Conservation (phyloP, 2,797 vertebrate genomes). For the Chaetodon trifasciatus region DNA sequence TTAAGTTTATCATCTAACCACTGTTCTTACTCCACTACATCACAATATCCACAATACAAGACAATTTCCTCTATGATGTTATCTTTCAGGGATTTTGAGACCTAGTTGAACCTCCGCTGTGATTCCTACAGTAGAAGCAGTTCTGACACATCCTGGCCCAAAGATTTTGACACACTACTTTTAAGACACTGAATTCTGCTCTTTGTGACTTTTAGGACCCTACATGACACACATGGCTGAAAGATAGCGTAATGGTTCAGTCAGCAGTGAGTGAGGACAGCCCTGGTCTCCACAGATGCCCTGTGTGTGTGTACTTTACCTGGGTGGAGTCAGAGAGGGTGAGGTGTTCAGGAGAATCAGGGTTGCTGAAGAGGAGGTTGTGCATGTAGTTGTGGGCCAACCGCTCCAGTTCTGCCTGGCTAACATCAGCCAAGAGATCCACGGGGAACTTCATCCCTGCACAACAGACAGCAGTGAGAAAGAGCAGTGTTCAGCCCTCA, state of each 20-base stretch:
- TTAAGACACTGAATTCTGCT: neutral
- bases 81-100: neutral
- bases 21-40: neutral
- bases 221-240: neutral
- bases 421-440: conserved; percentile 85
- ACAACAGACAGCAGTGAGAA: neutral
- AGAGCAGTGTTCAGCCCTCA: neutral
- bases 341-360: conserved; percentile 81
- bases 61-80: neutral
- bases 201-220: neutral
- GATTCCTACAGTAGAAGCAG: neutral
- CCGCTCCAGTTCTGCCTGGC: conserved; percentile 85
- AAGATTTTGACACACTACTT: neutral
- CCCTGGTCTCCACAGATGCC: neutral
- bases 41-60: neutral
- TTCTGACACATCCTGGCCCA: neutral
- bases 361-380: conserved; percentile 80
- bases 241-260: neutral
- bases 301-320: conserved; percentile 76
- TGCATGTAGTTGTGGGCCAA: conserved; percentile 84
- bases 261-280: neutral
- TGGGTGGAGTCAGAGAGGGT: conserved; percentile 77
- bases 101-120: neutral
- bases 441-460: conserved; percentile 91
- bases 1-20: neutral